Base-by-base conservation (phyloP, 2,113 vertebrate species). In the Tiliqua scincoides region DNA sequence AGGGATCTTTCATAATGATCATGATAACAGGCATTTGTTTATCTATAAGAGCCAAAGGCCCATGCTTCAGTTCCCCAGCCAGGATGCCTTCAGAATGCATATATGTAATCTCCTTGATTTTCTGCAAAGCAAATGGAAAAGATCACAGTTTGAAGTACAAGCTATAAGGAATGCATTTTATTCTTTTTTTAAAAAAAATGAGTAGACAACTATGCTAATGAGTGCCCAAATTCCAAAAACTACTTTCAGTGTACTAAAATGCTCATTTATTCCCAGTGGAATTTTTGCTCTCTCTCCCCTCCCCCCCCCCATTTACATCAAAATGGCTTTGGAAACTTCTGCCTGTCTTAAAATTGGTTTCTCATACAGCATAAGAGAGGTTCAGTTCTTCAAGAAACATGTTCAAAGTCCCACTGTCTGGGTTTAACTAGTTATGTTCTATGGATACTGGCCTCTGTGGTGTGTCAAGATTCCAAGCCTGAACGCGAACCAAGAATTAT, bases 51-150 rank as follows among this genome's bases (percentile, higher is more conserved):
- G 99, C 99, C 94, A 99, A 92, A 0, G 99, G 99, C 3, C 99
- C 99, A 0, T 99, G 99, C 91, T 99, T 99, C 94, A 99, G 95
- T 92, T 99, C 99, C 32, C 99, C 99, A 2, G 99, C 98, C 93
- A 99, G 88, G 94, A 99, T 99, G 54, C 99, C 99, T 94, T 99
- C 99, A 0, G 99, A 99, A 90, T 99, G 99, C 99, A 99, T 99
- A 89, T 99, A 99, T 1, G 99, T 99, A 92, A 99, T 99, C 94
- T 99, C 99, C 93, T 99, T 99, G 87, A 99, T 99, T 99, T 99
- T 99, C 98, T 99, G 88, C 35, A 94, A 82, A 18, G 1, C 1
- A 92, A 83, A 82, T 15, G 3, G 12, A 71, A 80, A 40, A 70
- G 72, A 14, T 91, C 85, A 91, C 9, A 57, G 15, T 65, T 48